Conservation (phyloP, 1,140 invertebrate genomes). For the Wiebesia pumilae region DNA sequence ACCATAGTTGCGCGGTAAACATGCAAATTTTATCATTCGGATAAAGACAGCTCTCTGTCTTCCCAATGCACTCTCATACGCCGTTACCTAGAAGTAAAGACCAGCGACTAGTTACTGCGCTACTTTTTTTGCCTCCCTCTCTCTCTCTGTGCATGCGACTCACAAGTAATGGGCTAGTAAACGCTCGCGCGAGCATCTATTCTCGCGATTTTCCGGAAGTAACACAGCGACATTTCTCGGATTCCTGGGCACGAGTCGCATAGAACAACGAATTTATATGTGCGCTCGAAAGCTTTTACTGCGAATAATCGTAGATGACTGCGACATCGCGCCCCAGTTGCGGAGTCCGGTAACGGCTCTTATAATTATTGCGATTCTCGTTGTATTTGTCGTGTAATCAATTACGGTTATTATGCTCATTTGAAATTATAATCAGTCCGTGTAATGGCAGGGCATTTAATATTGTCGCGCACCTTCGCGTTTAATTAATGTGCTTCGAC, state of each 20-base stretch:
- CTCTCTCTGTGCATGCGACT: background rate
- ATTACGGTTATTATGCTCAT: constrained; percentile 12
- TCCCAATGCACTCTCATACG: background rate
- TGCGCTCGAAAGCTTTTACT: background rate
- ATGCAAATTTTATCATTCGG: constrained; percentile 45
- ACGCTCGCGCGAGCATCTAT: constrained; percentile 9
- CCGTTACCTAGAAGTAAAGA: background rate
- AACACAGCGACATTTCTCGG: background rate
- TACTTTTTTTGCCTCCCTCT: background rate
- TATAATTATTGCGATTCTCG: background rate
- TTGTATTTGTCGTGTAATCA: constrained; percentile 14
- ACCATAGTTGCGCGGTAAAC: constrained; percentile 23
- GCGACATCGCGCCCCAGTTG: background rate
- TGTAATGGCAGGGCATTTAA: constrained; percentile 7
- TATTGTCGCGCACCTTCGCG: background rate
- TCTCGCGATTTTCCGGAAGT: constrained; percentile 21
- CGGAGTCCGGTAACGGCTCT: background rate
- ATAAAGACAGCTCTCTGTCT: background rate
- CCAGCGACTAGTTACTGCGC: background rate
- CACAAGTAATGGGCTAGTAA: constrained; percentile 10
- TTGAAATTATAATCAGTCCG: constrained; percentile 18
- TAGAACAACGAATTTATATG: background rate
- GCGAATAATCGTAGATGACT: background rate
- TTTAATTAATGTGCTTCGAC: background rate
- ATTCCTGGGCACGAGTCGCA: background rate